Conservation (phyloP, 1,140 invertebrate genomes). For the Philopotamus ludificatus region DNA sequence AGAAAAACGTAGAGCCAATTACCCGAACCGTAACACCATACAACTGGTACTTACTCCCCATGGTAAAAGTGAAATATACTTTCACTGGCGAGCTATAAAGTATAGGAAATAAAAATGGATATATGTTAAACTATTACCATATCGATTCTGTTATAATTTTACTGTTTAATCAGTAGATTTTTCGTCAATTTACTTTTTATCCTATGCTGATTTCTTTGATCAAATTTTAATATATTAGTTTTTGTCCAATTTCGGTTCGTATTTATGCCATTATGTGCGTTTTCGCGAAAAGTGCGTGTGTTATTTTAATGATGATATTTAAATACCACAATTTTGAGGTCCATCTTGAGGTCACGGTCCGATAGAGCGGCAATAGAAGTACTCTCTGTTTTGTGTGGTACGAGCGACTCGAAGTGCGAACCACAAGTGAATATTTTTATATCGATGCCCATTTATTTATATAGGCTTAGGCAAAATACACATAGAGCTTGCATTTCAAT, state of each 20-base stretch:
- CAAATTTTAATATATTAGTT: no score
- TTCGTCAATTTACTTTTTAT: no score
- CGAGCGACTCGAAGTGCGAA: slow-evolving; percentile 6
- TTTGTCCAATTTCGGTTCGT: no score
- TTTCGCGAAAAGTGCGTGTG: no score
- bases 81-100: not conserved
- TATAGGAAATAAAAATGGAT: not conserved
- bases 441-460: slow-evolving; percentile 10
- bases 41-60: not conserved
- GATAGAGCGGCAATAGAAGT: not conserved
- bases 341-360: slow-evolving; percentile 3
- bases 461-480: slow-evolving; percentile 10
- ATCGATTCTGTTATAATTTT: no score
- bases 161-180: no score
- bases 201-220: no score
- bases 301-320: no score
- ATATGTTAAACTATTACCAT: no score
- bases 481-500: not conserved
- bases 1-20: not conserved
- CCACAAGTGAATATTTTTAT: slow-evolving; percentile 14
- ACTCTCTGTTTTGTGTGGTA: not conserved
- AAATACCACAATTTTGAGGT: slow-evolving; percentile 20
- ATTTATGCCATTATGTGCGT: no score
- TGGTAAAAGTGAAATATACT: slow-evolving; percentile 3
- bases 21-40: not conserved